Conservation (phyloP, 2,113 vertebrate species). For the Otolemur garnettii region DNA sequence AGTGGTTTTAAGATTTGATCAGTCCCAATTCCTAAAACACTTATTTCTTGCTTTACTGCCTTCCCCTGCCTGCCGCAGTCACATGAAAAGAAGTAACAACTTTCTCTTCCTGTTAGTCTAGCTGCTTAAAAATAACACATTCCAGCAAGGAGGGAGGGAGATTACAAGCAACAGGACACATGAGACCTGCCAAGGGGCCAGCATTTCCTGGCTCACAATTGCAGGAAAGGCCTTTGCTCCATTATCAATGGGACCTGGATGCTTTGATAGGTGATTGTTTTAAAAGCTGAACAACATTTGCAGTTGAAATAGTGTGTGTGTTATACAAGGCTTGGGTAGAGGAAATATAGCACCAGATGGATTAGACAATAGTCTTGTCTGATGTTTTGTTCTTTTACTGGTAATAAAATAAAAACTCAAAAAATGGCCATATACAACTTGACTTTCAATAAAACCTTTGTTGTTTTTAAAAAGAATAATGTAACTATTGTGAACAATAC, state of each 20-base stretch:
- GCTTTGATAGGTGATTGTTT: slow-evolving; percentile 81
- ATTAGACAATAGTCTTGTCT: slow-evolving; percentile 66
- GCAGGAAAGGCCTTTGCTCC: slow-evolving; percentile 91
- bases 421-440: background rate
- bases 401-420: slow-evolving; percentile 61
- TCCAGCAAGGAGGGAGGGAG: slow-evolving; percentile 70
- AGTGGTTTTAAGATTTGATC: background rate
- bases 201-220: slow-evolving; percentile 93
- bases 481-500: slow-evolving; percentile 46
- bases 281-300: background rate
- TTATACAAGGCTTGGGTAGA: background rate
- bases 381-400: slow-evolving; percentile 74
- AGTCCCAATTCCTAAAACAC: background rate
- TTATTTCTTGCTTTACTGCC: background rate
- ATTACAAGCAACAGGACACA: slow-evolving; percentile 77
- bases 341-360: slow-evolving; percentile 19
- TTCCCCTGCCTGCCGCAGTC: background rate
- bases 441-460: slow-evolving; percentile 34
- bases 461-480: slow-evolving; percentile 69
- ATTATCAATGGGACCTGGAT: slow-evolving; percentile 87
- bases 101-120: slow-evolving; percentile 77
- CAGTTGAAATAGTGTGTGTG: background rate
- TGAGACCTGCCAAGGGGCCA: slow-evolving; percentile 78
- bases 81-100: slow-evolving; percentile 63
- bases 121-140: slow-evolving; percentile 80